Evolutionary conservation across 2,888 invertebrate species (phyloP), one percentile per base, ranked within the genome.

Genomic region (Toxonevra muliebris): DNA sequence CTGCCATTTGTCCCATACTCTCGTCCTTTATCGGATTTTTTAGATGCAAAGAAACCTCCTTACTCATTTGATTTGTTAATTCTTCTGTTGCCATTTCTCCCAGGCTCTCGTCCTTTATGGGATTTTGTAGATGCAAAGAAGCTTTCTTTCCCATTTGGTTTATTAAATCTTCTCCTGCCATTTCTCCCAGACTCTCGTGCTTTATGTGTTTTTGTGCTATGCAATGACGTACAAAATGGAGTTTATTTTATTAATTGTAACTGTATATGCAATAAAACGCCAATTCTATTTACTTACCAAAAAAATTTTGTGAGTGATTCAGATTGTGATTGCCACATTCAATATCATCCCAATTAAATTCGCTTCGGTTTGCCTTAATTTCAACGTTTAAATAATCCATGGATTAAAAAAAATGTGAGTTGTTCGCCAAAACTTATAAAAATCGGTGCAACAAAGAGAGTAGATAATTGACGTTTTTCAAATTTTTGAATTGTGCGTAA

Each of bases 281-380:
- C 13, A 11, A 13, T 15, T 19, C 17, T 58, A 58, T 42, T 55
- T 55, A 65, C 76, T 66, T 74, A 83, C 85, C 74, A 61, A 82
- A 83, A 62, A 80, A 82, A 50, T 79, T 76, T 57, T 80, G 76
- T 0, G 82, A 82, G 68, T 81, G 77, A 69, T 83, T 76, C 40
- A 82, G 65, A 41, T 76, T 71, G 48, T 71, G 75, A 65, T 78
- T 76, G 5, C 82, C 83, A 7, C 82, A 79, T 59, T 76, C 77
- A 7, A 84, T 76, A 59, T 81, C 76, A 67, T 83, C 81, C 85
- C 84, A 84, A 67, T 84, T 76, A 13, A 69, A 74, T 43, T 66
- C 65, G 41, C 58, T 60, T 9, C 52, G 52, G 9, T 13, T 41
- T 53, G 53, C 58, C 1, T 45, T 58, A n/a, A 65, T 54, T 59